phyloP scores from a whole-genome alignment of 2,797 vertebrate genomes.

The Macropodus opercularis region DNA sequence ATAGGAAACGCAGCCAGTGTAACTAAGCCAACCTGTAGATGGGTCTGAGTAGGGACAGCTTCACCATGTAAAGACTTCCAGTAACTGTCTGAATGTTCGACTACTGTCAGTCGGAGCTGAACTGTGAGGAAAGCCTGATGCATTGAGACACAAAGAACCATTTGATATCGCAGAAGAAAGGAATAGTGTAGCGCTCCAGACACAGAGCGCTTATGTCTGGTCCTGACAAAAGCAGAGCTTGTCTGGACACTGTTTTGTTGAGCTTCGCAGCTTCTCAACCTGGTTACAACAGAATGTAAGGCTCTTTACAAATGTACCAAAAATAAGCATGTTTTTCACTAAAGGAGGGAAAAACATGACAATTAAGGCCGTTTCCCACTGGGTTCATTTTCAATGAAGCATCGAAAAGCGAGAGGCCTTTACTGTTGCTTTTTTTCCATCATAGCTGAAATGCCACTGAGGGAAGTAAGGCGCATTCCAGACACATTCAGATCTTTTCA shows the following conservation, averaged over 20 bases:
- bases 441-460: conserved; percentile 1
- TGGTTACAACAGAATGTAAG: neutral
- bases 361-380: too few relatives aligned
- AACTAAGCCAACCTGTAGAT: too few relatives aligned
- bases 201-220: conserved; percentile 2
- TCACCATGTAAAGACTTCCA: neutral
- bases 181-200: conserved; percentile 1
- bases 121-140: conserved; percentile 14
- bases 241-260: conserved; percentile 7
- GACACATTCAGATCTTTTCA: neutral
- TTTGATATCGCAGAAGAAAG: conserved; percentile 32
- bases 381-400: too few relatives aligned
- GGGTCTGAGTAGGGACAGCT: neutral
- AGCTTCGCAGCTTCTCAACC: neutral
- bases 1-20: too few relatives aligned
- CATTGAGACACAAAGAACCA: conserved; percentile 36
- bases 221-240: conserved; percentile 35
- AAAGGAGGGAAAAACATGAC: neutral
- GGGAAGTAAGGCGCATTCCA: conserved; percentile 29
- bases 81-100: conserved; percentile 13
- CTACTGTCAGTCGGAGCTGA: conserved; percentile 14
- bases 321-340: neutral
- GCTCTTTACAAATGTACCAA: neutral
- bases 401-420: too few relatives aligned
- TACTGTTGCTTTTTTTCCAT: neutral